Conservation (phyloP, 2,113 vertebrate species). For the Elachura formosa region DNA sequence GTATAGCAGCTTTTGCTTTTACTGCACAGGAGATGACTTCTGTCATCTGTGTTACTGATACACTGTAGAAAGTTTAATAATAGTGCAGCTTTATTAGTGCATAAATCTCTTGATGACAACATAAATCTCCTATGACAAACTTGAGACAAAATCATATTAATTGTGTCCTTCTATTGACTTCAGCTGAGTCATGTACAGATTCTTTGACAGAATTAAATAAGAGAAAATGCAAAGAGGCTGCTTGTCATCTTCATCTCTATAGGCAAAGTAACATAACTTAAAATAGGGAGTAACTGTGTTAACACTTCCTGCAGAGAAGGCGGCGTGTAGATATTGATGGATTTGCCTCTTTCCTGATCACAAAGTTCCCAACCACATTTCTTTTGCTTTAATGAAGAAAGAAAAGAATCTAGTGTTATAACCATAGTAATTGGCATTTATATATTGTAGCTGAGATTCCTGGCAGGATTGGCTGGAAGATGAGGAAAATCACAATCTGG, state of each 20-base stretch:
- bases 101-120: slow-evolving; percentile 9
- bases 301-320: not conserved
- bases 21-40: not conserved
- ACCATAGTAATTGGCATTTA: not conserved
- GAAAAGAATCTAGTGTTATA: not conserved
- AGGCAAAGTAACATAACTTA: not conserved
- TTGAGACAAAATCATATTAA: slow-evolving; percentile 16
- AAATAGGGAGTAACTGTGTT: not conserved
- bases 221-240: not conserved
- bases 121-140: slow-evolving; percentile 26
- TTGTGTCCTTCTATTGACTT: not conserved
- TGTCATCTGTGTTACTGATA: not conserved
- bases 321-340: not conserved
- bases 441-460: not conserved
- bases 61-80: not conserved
- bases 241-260: not conserved
- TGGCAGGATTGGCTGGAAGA: not conserved
- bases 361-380: not conserved
- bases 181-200: not conserved
- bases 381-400: not conserved
- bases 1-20: not conserved
- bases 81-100: slow-evolving; percentile 10
- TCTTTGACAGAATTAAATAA: not conserved
- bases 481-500: not conserved
- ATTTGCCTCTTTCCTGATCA: not conserved